Conservation (phyloP, 2,797 vertebrate species). For the Phoeniculus purpureus region DNA sequence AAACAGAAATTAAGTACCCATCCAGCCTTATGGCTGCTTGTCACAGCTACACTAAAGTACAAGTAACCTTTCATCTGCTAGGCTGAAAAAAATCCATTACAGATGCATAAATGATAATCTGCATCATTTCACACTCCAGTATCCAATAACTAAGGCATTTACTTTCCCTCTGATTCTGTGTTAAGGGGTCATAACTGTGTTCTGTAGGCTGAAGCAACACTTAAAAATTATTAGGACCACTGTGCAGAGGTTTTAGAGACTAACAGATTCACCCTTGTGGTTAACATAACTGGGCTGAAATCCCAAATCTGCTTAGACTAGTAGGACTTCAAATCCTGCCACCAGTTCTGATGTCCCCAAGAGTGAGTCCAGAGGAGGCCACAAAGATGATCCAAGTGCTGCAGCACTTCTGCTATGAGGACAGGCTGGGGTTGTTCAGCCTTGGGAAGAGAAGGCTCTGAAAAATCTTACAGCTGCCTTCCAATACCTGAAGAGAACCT, state of each 20-base stretch:
- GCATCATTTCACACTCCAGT: neutral
- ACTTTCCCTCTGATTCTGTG: neutral
- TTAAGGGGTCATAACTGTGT: neutral
- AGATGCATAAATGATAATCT: neutral
- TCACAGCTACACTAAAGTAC: neutral
- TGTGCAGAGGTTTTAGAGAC: neutral
- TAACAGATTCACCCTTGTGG: neutral
- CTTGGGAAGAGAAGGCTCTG: too few species aligned
- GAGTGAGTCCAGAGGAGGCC: too few species aligned
- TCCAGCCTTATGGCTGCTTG: neutral
- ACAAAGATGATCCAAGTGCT: too few species aligned
- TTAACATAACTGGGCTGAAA: neutral
- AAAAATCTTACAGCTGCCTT: too few species aligned
- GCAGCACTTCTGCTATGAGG: too few species aligned
- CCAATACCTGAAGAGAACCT: too few species aligned
- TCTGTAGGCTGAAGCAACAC: neutral
- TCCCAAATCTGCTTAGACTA: neutral
- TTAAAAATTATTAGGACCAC: neutral
- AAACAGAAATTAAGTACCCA: constrained; percentile 12
- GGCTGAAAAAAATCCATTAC: neutral
- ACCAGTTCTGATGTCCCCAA: too few species aligned
- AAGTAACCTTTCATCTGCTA: neutral
- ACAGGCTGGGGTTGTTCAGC: too few species aligned
- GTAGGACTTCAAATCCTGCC: neutral
- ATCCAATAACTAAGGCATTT: neutral